Percentiles rank a stretch among this genome's conserved stretches.
Evolutionary conservation across 2,113 vertebrate species (phyloP).

Genomic region (Elgaria multicarinata): DNA sequence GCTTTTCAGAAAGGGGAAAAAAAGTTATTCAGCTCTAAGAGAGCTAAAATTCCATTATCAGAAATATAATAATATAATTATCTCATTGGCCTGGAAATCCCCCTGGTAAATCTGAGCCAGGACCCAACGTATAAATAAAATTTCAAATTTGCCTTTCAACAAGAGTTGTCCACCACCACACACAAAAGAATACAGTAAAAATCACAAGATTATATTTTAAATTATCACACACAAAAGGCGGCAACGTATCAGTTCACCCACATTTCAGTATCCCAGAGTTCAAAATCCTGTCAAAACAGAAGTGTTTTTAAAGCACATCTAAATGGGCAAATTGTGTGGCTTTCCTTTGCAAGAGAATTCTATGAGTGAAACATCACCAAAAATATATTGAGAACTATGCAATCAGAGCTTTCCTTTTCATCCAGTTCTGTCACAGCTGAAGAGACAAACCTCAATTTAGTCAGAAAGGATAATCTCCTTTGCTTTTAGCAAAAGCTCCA

Average conservation of each 20-base stretch:
- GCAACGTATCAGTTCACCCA: not conserved
- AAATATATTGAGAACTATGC: not conserved
- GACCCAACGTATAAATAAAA: not conserved
- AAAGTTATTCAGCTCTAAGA: constrained; percentile 8
- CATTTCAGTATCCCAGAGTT: not conserved
- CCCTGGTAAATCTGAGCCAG: not conserved
- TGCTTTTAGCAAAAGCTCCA: not conserved
- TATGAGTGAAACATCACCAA: not conserved
- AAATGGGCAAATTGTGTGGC: not conserved
- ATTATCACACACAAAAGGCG: not conserved
- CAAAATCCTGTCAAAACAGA: not conserved
- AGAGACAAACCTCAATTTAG: not conserved
- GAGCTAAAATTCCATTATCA: not conserved
- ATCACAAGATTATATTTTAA: not conserved
- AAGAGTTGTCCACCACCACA: too few relatives aligned
- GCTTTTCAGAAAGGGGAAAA: constrained; percentile 65
- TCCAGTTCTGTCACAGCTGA: not conserved
- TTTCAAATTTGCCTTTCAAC: not conserved
- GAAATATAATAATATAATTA: not conserved
- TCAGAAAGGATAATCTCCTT: not conserved
- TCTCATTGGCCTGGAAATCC: not conserved
- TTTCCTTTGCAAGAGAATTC: not conserved
- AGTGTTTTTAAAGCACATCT: not conserved
- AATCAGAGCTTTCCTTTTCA: not conserved
- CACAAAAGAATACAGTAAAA: not conserved